These are phyloP conservation scores for Periphyllus acericola DNA, from an alignment of 2,888 invertebrate genomes.

Conservation along the genomic window DNA sequence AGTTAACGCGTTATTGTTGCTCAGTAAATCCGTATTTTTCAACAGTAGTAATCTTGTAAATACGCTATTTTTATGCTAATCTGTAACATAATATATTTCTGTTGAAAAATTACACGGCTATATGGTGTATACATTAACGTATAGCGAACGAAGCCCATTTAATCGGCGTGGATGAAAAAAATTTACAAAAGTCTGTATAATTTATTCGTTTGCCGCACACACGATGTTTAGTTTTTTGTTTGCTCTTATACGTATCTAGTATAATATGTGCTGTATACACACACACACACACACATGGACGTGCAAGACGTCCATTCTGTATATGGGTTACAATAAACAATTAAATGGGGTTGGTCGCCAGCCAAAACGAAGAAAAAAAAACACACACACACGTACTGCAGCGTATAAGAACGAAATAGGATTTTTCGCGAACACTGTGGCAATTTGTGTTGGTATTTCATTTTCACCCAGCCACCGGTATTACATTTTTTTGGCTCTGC, in stretches of 20 bases:
- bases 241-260: too few relatives aligned
- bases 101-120: not conserved
- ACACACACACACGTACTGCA: not conserved
- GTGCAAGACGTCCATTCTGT: not conserved
- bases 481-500: conserved; percentile 41
- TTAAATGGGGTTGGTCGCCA: conserved; percentile 24
- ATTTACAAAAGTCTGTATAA: not conserved
- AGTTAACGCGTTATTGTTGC: not conserved
- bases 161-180: not conserved
- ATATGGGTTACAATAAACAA: not conserved
- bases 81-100: not conserved
- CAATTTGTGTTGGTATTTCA: conserved; percentile 55
- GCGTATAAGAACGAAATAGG: conserved; percentile 8
- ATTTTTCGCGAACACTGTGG: conserved; percentile 37
- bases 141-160: not conserved
- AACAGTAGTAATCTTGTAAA: not conserved
- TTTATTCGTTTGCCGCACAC: not conserved
- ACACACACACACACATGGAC: not conserved
- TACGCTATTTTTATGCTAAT: not conserved
- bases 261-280: too few relatives aligned
- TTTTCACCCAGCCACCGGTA: conserved; percentile 50
- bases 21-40: not conserved
- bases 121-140: not conserved
- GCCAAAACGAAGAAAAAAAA: not conserved
- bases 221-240: not conserved